A percentile compares a stretch with the other conserved stretches of the same genome.
phyloP scores from a whole-genome alignment of 2,888 invertebrate genomes.

The Caenorhabditis auriculariae region DNA sequence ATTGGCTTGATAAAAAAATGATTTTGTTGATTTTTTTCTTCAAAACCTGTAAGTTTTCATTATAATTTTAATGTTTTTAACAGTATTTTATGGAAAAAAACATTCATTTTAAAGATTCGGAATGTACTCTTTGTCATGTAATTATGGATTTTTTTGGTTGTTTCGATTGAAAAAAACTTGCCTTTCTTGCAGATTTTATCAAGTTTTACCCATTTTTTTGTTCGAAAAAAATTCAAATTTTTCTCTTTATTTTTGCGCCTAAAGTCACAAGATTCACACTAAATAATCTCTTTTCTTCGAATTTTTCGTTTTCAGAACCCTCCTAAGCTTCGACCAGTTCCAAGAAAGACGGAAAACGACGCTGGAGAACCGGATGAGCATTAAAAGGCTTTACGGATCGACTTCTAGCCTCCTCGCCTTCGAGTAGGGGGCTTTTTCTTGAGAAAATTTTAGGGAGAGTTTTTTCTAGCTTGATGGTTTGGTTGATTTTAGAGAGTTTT shows the following conservation, averaged over 20 bases:
- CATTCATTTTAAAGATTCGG: background rate
- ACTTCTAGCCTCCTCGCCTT: slow-evolving; percentile 28
- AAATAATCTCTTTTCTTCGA: background rate
- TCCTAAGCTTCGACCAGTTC: slow-evolving; percentile 76
- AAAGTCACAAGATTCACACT: too few relatives aligned
- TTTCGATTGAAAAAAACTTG: background rate
- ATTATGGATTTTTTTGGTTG: too few relatives aligned
- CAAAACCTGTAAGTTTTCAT: too few relatives aligned
- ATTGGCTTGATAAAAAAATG: too few relatives aligned
- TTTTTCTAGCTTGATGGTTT: too few relatives aligned
- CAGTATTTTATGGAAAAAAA: background rate
- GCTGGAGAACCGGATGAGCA: slow-evolving; percentile 65
- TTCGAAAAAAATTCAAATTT: too few relatives aligned
- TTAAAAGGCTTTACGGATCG: slow-evolving; percentile 44
- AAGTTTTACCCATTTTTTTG: background rate
- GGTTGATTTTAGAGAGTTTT: too few relatives aligned
- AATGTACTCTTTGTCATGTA: too few relatives aligned
- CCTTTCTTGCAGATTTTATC: background rate
- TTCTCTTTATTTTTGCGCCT: too few relatives aligned
- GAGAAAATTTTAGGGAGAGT: background rate
- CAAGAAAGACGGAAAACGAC: slow-evolving; percentile 77
- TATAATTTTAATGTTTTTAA: too few relatives aligned
- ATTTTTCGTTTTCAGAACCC: slow-evolving; percentile 33
- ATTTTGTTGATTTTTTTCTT: too few relatives aligned
- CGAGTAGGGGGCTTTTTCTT: slow-evolving; percentile 9